Evolutionary conservation across 1,140 invertebrate species (phyloP).

Genomic region (Drosophila ambigua): DNA sequence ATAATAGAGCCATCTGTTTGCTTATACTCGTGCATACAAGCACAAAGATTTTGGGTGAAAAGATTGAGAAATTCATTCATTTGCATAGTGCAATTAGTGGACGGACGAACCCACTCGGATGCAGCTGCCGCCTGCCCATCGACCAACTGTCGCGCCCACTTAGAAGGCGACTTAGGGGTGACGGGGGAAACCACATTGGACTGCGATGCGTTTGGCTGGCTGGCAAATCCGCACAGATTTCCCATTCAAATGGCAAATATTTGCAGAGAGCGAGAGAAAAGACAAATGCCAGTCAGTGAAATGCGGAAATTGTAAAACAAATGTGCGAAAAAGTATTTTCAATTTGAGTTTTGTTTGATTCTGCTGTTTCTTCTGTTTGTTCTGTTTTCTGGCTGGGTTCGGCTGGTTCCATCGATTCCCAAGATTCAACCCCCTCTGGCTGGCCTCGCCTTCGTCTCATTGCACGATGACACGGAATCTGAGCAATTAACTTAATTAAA

Average conservation of each 20-base stretch:
- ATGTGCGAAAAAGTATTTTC: conserved; percentile 68
- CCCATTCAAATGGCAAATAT: conserved; percentile 80
- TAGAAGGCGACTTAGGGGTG: conserved; percentile 4
- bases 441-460: neutral
- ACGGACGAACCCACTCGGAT: conserved; percentile 23
- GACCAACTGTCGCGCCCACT: conserved; percentile 70
- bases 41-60: conserved; percentile 8
- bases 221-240: conserved; percentile 67
- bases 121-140: conserved; percentile 53
- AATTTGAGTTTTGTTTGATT: conserved; percentile 13
- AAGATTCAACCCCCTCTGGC: conserved; percentile 43
- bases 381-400: neutral
- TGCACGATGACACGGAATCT: conserved; percentile 71
- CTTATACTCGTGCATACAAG: too few relatives aligned
- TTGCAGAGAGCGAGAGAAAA: conserved; percentile 38
- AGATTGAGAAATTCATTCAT: conserved; percentile 28
- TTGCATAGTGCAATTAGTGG: conserved; percentile 61
- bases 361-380: neutral
- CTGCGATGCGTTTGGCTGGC: conserved; percentile 4
- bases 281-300: conserved; percentile 58
- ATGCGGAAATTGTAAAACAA: conserved; percentile 71
- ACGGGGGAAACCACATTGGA: neutral
- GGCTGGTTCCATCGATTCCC: conserved; percentile 62
- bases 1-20: conserved; percentile 41
- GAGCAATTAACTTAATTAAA: conserved; percentile 83